Base-by-base conservation (phyloP, 2,113 vertebrate genomes). In the Fulmarus glacialis region DNA sequence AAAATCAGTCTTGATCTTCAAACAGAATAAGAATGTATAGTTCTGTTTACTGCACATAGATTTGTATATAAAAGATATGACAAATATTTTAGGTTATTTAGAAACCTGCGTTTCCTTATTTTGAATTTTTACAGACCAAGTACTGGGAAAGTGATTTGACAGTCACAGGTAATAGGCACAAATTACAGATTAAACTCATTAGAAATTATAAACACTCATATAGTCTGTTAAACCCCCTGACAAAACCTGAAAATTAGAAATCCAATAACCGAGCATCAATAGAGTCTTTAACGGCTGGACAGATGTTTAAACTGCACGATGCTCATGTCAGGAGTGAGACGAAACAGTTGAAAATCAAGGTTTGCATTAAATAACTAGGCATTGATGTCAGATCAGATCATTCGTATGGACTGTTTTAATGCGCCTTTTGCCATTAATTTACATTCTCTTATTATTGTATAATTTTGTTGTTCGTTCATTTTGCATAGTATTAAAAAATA, bases 161-260 rank as follows among this genome's bases (percentile, higher is more conserved):
- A 95, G 79, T 92, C 96, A 27, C 83, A 93, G 89, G 93, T 78
- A 96, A 96, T 4, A 70, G 90, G 89, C 53, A 60, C 81, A 94
- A 94, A 94, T 93, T 91, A 95, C 82, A 82, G 92, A 97, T 89
- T 90, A 95, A 93, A 91, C 94, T 92, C 94, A 93, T 95, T 91
- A 95, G 94, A 96, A 97, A 97, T 97, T 97, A 93, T 77, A 97
- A 95, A 87, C 95, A 83, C 90, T 90, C 91, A 42, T 94, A 81
- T 45, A 97, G 93, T 92, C 90, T 52, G 77, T 58, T 93, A 97
- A 95, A 58, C 68, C 95, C 90, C 93, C 86, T 82, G 93, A 94
- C 87, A 30, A 92, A 97, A 97, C 96, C 97, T 96, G 95, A 93
- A 97, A 97, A 98, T 97, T 74, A 97, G 96, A 98, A 98, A 98